phyloP scores from a whole-genome alignment of 2,888 invertebrate genomes.

The Lepidochitona cinerea region DNA sequence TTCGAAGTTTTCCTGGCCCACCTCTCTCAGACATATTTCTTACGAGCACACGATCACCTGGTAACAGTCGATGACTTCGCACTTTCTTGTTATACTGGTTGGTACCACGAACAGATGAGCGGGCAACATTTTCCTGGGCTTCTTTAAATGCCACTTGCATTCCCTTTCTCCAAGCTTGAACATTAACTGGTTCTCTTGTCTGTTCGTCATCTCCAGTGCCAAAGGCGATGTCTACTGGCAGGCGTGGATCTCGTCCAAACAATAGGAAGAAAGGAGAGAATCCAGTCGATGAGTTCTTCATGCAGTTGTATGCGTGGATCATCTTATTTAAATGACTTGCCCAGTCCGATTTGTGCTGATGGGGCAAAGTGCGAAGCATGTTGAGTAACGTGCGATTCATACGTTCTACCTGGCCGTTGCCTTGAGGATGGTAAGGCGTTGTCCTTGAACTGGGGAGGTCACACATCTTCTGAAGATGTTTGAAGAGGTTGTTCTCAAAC shows the following conservation, averaged over 20 bases:
- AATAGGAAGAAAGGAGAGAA: conserved; percentile 20
- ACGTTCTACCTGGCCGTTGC: conserved; percentile 21
- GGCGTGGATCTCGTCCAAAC: conserved; percentile 18
- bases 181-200: not conserved
- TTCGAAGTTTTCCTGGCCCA: conserved; percentile 16
- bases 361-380: conserved; percentile 12
- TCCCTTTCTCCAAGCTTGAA: conserved; percentile 2
- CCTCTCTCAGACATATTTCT: conserved; percentile 15
- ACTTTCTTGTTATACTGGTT: conserved; percentile 1
- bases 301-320: conserved; percentile 22
- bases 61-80: not conserved
- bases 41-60: conserved; percentile 17
- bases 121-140: not conserved
- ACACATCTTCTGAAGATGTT: not conserved
- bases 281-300: conserved; percentile 9
- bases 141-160: conserved; percentile 17
- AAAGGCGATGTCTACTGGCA: conserved; percentile 20
- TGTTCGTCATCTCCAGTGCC: not conserved
- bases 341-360: conserved; percentile 18
- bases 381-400: conserved; percentile 16
- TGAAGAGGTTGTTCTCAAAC: conserved; percentile 8
- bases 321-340: conserved; percentile 15
- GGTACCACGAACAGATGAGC: not conserved
- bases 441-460: conserved; percentile 13
- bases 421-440: conserved; percentile 20